Evolutionary conservation across 2,888 invertebrate genomes (phyloP).

Genomic region (Sycophila texana): DNA sequence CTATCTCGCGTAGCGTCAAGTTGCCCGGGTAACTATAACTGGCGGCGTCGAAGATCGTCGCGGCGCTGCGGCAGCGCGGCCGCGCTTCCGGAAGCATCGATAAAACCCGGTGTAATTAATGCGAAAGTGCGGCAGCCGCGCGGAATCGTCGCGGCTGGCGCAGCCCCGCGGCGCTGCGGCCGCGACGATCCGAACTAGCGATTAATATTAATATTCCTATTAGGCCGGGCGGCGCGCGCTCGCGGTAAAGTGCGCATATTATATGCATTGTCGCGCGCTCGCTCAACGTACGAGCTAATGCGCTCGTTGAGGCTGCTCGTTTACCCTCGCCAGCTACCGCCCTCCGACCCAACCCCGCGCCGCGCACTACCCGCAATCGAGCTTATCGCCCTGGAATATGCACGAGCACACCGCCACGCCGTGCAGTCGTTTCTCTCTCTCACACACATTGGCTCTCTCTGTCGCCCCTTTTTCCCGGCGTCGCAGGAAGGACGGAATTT

Average conservation of each 20-base stretch:
- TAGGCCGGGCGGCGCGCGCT: background rate
- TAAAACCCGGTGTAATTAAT: constrained; percentile 31
- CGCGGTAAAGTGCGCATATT: constrained; percentile 21
- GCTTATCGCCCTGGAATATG: constrained; percentile 18
- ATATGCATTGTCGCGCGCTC: constrained; percentile 30
- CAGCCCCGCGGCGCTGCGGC: background rate
- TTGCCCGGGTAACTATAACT: too few species aligned
- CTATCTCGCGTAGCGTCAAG: too few species aligned
- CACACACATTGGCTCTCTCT: too few species aligned
- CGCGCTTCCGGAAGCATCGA: background rate
- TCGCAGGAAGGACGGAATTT: background rate
- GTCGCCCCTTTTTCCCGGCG: background rate
- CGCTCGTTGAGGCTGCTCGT: constrained; percentile 14
- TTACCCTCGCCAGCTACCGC: background rate
- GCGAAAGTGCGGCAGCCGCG: background rate
- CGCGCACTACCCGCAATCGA: background rate
- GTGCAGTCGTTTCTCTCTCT: constrained; percentile 8
- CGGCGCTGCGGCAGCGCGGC: too few species aligned
- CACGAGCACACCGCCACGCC: constrained; percentile 2
- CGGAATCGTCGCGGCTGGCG: background rate
- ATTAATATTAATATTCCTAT: constrained; percentile 54
- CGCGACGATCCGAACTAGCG: constrained; percentile 15
- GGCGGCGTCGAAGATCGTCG: too few species aligned
- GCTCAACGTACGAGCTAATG: constrained; percentile 21
- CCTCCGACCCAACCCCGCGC: too few species aligned